These are phyloP conservation scores for Eupithecia dodoneata DNA, from an alignment of 2,888 invertebrate genomes.

Conservation along the genomic window DNA sequence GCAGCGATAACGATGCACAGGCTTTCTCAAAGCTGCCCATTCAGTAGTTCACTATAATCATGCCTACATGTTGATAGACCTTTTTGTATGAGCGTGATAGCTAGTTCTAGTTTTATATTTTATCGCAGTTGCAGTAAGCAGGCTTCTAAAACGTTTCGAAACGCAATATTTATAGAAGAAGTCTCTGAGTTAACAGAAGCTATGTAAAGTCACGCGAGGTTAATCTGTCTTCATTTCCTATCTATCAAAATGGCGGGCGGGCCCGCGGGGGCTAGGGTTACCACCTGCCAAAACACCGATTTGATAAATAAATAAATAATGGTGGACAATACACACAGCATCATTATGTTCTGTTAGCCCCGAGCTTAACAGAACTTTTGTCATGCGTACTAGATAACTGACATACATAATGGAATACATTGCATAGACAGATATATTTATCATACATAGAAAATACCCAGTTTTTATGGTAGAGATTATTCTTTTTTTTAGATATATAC, in stretches of 20 bases:
- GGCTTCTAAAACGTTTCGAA: slow-evolving; percentile 38
- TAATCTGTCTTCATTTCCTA: slow-evolving; percentile 84
- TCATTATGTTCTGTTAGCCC: no score
- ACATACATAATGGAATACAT: no score
- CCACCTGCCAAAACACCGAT: slow-evolving; percentile 28
- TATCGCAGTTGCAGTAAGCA: slow-evolving; percentile 29
- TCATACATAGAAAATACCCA: no score
- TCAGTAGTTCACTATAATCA: neutral
- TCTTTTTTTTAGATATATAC: neutral
- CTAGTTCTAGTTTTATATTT: slow-evolving; percentile 16
- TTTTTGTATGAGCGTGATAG: neutral
- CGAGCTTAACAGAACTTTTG: no score
- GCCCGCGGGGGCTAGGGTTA: slow-evolving; percentile 53
- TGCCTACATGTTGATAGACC: neutral
- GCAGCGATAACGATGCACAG: neutral
- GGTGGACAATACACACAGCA: no score
- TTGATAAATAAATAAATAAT: slow-evolving; percentile 4
- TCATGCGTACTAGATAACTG: no score
- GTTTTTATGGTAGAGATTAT: neutral
- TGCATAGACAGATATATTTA: no score
- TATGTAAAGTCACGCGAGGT: slow-evolving; percentile 78
- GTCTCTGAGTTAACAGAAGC: slow-evolving; percentile 51
- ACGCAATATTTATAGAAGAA: slow-evolving; percentile 63
- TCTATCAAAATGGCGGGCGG: slow-evolving; percentile 76
- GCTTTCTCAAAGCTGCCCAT: neutral